Evolutionary conservation across 2,888 invertebrate genomes (phyloP).

Genomic region (Clostera curtula): DNA sequence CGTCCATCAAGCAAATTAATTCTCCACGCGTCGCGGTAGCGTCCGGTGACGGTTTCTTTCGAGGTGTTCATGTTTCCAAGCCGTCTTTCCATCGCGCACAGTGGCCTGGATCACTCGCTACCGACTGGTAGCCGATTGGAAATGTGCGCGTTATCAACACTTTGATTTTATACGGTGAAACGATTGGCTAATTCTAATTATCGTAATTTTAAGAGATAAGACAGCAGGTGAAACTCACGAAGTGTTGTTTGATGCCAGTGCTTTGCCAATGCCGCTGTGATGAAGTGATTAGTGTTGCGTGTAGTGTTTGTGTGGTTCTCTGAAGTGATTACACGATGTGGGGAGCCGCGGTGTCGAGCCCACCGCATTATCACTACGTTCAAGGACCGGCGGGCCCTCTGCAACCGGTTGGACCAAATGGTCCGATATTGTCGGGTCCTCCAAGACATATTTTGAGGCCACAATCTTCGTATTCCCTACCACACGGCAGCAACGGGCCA

Average conservation of each 20-base stretch:
- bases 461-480: slow-evolving; percentile 70
- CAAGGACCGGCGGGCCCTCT: slow-evolving; percentile 48
- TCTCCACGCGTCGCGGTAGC: slow-evolving; percentile 61
- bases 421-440: slow-evolving; percentile 55
- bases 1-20: slow-evolving; percentile 66
- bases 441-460: slow-evolving; percentile 56
- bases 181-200: slow-evolving; percentile 52
- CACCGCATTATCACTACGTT: slow-evolving; percentile 63
- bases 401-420: slow-evolving; percentile 50
- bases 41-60: slow-evolving; percentile 69
- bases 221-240: slow-evolving; percentile 35
- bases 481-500: slow-evolving; percentile 72
- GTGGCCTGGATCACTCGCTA: slow-evolving; percentile 57
- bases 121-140: slow-evolving; percentile 41
- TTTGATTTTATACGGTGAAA: slow-evolving; percentile 41
- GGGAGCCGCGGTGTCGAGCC: slow-evolving; percentile 66
- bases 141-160: slow-evolving; percentile 47
- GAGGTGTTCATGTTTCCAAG: slow-evolving; percentile 56
- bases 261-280: slow-evolving; percentile 41
- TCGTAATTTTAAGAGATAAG: slow-evolving; percentile 48
- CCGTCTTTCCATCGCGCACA: slow-evolving; percentile 62
- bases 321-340: slow-evolving; percentile 53
- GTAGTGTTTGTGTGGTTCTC: slow-evolving; percentile 42
- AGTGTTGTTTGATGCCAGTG: slow-evolving; percentile 51
- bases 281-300: slow-evolving; percentile 51